A percentile compares a stretch with the other conserved stretches of the same genome.
These are phyloP conservation scores for Cichlasoma orientale DNA, from an alignment of 2,797 vertebrate genomes.

Conservation along the genomic window DNA sequence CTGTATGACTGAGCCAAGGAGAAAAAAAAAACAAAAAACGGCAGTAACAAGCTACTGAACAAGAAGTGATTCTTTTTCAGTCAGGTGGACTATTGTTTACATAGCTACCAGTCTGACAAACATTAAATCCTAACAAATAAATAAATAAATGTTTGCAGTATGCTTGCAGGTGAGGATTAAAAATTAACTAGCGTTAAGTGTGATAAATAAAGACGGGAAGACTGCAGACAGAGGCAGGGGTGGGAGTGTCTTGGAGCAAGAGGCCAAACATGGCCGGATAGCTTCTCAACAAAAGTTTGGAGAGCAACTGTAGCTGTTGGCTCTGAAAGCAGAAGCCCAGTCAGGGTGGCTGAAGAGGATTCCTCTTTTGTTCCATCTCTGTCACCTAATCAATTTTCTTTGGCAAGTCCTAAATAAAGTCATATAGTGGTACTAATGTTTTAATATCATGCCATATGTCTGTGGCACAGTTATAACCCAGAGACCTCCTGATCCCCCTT, in stretches of 20 bases:
- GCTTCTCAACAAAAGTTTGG: slow-evolving; percentile 56
- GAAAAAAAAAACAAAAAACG: no score
- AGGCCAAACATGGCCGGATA: slow-evolving; percentile 57
- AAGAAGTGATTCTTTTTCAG: neutral
- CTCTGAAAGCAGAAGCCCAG: slow-evolving; percentile 60
- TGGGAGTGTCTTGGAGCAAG: slow-evolving; percentile 48
- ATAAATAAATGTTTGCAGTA: neutral
- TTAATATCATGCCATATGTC: slow-evolving; percentile 83
- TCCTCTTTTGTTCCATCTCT: slow-evolving; percentile 76
- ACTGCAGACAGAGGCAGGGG: slow-evolving; percentile 13
- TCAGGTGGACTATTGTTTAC: neutral
- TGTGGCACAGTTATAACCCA: slow-evolving; percentile 62
- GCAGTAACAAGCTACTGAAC: neutral
- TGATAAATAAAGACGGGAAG: neutral
- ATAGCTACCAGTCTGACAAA: neutral
- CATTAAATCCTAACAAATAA: neutral
- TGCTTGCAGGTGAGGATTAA: neutral
- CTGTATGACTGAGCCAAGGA: neutral
- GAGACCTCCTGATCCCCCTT: slow-evolving; percentile 62
- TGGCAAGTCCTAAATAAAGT: slow-evolving; percentile 83
- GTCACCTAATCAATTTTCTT: slow-evolving; percentile 79
- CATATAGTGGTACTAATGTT: slow-evolving; percentile 86
- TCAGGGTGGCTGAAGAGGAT: slow-evolving; percentile 69
- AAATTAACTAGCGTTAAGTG: neutral
- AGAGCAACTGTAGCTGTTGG: slow-evolving; percentile 62